Base-by-base conservation (phyloP, 1,140 invertebrate genomes). In the Eupeodes corollae region DNA sequence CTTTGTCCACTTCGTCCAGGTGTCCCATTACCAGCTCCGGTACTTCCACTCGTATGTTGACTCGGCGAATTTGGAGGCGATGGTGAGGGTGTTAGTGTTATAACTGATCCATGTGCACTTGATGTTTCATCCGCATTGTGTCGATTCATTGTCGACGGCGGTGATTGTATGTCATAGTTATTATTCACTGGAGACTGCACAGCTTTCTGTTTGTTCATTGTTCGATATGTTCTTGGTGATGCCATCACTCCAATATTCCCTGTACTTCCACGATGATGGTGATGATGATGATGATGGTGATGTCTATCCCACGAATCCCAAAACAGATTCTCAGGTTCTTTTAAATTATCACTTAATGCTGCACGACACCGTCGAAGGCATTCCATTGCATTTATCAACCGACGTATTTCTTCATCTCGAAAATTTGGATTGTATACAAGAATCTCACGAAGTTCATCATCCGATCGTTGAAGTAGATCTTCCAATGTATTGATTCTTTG, bases 261-360 rank as follows among this genome's bases (percentile, higher is more conserved):
- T 19, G 61, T 46, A 48, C 59, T 67, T 30, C 61, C 57, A 15
- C 58, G 59, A 51, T 63, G 56, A n/a, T 26, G 21, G 8, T 26
- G 21, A 52, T 49, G 35, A 41, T 53, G 43, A 38, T 63, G 62
- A 48, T 61, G 54, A 13, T 53, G 47, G 39, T 73, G 59, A 55
- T 78, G 77, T 13, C 77, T 67, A 65, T 93, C 88, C 89, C 89
- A 94, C 1, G 89, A 92, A 69, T 92, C 90, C 92, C 92, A 95
- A 67, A 89, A 91, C 47, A 96, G 74, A 39, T 83, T 80, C 50
- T 59, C 57, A 18, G 56, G 54, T 42, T 72, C 71, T 46, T 64
- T 70, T 21, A 60, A 67, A 33, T 59, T 58, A 50, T 59, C 42
- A 16, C 16, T 51, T 3, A 44, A 32, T 13, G 44, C 26, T 26